These are phyloP conservation scores for Bothrops jararaca DNA, from an alignment of 2,113 vertebrate genomes.

Conservation along the genomic window DNA sequence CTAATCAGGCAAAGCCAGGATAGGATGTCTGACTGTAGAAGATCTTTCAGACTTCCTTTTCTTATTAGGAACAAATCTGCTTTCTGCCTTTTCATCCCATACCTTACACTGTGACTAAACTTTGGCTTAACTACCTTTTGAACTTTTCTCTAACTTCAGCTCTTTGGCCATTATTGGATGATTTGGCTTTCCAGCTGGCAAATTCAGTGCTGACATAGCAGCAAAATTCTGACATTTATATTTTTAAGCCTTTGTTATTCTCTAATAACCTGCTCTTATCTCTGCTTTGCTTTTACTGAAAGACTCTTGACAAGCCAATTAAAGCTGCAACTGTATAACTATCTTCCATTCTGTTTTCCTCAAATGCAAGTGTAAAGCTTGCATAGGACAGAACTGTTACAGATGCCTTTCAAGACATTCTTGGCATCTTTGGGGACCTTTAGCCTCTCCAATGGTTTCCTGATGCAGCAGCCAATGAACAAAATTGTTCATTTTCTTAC, in stretches of 20 bases:
- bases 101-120: neutral
- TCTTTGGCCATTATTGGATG: neutral
- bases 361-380: neutral
- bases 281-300: neutral
- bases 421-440: neutral
- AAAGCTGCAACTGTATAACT: neutral
- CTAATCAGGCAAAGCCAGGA: neutral
- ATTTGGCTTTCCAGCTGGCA: neutral
- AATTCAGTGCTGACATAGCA: neutral
- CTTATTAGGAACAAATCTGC: neutral
- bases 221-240: neutral
- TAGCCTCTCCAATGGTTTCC: neutral
- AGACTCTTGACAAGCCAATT: neutral
- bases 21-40: neutral
- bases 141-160: neutral
- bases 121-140: neutral
- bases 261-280: neutral
- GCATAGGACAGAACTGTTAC: neutral
- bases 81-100: neutral
- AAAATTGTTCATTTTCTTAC: neutral
- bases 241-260: neutral
- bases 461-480: neutral
- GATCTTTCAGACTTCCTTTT: neutral
- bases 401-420: neutral
- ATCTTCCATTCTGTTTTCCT: neutral